Percentiles rank a stretch among this genome's conserved stretches.
Conservation (phyloP, 2,888 invertebrate genomes). For the Pristionchus mayeri region DNA sequence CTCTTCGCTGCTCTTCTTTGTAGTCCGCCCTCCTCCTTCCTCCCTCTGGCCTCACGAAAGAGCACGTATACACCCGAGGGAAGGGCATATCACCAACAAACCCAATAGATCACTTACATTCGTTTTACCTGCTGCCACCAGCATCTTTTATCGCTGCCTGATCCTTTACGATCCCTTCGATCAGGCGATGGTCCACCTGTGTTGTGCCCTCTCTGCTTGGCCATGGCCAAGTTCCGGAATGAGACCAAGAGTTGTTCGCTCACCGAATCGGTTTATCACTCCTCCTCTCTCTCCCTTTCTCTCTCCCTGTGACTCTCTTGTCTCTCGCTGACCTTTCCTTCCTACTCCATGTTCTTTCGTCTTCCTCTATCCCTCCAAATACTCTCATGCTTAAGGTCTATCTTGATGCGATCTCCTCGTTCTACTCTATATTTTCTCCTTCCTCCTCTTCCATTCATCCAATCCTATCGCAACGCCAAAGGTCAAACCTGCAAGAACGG, state of each 20-base stretch:
- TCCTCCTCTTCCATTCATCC: slow-evolving; percentile 8
- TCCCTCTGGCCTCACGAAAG: background rate
- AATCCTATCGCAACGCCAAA: slow-evolving; percentile 20
- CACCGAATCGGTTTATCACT: slow-evolving; percentile 33
- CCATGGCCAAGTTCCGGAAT: background rate
- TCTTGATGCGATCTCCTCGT: slow-evolving; percentile 32
- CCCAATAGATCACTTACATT: too few species aligned
- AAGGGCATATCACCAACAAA: too few species aligned
- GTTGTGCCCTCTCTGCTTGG: background rate
- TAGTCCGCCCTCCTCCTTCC: too few species aligned
- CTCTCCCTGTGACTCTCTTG: too few species aligned
- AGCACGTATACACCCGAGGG: too few species aligned
- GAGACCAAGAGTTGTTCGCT: slow-evolving; percentile 7
- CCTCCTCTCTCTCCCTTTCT: too few species aligned
- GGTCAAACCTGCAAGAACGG: slow-evolving; percentile 27
- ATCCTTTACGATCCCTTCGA: background rate
- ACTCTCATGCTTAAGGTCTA: slow-evolving; percentile 23
- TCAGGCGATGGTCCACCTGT: background rate
- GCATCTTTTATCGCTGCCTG: background rate
- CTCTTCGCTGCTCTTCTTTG: background rate
- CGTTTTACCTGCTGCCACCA: too few species aligned
- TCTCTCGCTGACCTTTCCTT: slow-evolving; percentile 24
- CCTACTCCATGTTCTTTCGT: slow-evolving; percentile 32
- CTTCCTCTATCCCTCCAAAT: slow-evolving; percentile 2
- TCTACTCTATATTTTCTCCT: slow-evolving; percentile 8